Evolutionary conservation across 2,797 vertebrate species (phyloP).

Genomic region (Parotocinclus haroldoi): DNA sequence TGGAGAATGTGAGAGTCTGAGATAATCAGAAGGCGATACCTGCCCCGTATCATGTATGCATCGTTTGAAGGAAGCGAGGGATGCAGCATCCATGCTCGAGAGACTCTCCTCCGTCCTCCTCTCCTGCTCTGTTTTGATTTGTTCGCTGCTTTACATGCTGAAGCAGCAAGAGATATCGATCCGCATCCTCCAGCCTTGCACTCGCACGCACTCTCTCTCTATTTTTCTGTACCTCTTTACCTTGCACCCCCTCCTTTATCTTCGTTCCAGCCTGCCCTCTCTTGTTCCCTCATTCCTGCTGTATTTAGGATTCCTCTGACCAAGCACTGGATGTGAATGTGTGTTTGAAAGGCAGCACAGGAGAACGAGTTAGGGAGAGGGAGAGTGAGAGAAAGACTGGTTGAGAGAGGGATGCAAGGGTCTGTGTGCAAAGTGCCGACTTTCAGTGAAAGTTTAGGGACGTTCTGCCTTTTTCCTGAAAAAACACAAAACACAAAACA

Average conservation of each 20-base stretch:
- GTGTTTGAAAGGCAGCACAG: slow-evolving; percentile 10
- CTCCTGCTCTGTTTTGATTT: slow-evolving; percentile 51
- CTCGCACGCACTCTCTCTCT: slow-evolving; percentile 47
- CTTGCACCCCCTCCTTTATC: slow-evolving; percentile 37
- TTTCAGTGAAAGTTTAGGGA: slow-evolving; percentile 36
- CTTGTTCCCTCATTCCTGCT: slow-evolving; percentile 48
- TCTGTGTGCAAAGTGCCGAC: slow-evolving; percentile 69
- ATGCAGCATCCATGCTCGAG: slow-evolving; percentile 40
- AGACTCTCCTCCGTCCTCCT: slow-evolving; percentile 43
- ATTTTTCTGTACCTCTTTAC: slow-evolving; percentile 37
- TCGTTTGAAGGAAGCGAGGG: slow-evolving; percentile 12
- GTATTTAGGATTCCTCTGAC: slow-evolving; percentile 39
- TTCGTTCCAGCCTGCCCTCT: slow-evolving; percentile 47
- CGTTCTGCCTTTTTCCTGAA: neutral
- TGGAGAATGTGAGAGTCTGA: slow-evolving; percentile 12
- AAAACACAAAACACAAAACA: neutral
- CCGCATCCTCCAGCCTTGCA: slow-evolving; percentile 58
- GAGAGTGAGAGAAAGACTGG: slow-evolving; percentile 40
- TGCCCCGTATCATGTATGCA: slow-evolving; percentile 27
- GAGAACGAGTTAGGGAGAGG: slow-evolving; percentile 30
- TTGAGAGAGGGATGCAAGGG: slow-evolving; percentile 66
- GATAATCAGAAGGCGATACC: slow-evolving; percentile 33
- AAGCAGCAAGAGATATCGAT: slow-evolving; percentile 59
- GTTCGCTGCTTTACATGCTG: slow-evolving; percentile 54
- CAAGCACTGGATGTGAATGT: slow-evolving; percentile 30